These are phyloP conservation scores for Heliornis fulica DNA, from an alignment of 2,113 vertebrate species.

Conservation along the genomic window DNA sequence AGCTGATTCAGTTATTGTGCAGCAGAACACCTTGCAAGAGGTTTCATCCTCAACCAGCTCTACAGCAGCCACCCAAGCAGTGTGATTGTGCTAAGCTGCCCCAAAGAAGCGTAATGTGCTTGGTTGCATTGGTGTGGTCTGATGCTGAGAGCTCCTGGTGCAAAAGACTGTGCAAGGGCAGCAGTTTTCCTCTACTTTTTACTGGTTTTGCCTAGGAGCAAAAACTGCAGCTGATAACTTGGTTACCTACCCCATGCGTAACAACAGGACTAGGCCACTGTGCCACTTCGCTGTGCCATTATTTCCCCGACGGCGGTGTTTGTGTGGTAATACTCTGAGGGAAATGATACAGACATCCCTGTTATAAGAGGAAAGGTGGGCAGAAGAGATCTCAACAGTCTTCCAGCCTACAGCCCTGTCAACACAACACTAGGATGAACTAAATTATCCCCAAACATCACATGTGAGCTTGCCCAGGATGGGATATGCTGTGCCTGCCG, in stretches of 20 bases:
- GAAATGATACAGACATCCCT: neutral
- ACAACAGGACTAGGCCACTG: fast-evolving
- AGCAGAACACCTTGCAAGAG: neutral
- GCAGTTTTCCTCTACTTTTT: neutral
- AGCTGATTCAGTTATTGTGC: neutral
- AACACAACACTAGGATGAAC: neutral
- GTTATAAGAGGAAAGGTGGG: neutral
- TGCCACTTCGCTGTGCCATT: neutral
- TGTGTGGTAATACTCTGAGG: neutral
- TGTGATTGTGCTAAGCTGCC: neutral
- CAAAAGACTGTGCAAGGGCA: neutral
- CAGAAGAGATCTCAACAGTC: neutral
- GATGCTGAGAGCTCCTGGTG: neutral
- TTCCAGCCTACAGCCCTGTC: neutral
- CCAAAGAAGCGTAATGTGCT: neutral
- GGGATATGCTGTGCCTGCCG: neutral
- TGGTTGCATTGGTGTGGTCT: neutral
- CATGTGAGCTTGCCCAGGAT: neutral
- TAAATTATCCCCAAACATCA: neutral
- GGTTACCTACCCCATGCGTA: neutral
- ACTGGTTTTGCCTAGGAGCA: neutral
- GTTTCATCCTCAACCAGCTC: neutral
- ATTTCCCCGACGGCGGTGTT: neutral
- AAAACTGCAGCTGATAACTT: neutral
- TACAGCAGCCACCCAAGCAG: neutral